Base-by-base conservation (phyloP, 2,797 vertebrate species). In the Sylvia borin region DNA sequence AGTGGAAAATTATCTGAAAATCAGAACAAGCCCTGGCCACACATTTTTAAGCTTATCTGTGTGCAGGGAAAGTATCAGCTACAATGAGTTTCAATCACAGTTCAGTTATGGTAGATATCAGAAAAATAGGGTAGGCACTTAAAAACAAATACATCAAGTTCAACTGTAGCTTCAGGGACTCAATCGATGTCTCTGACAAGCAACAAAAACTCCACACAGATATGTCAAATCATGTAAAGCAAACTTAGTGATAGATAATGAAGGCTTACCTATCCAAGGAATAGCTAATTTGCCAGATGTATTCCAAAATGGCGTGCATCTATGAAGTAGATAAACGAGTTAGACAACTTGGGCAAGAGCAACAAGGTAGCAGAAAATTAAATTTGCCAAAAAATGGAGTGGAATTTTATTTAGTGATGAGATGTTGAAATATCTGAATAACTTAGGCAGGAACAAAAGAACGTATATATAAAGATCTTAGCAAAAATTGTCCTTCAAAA, bases 171-270 rank as follows among this genome's bases (percentile, higher is more conserved):
- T 96, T 96, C 64, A 89, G 77, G 81, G 45, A 96, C 31, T 94
- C 84, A 96, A 5, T 1, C 95, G 74, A 91, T 95, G 61, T 16
- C 47, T 75, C 61, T 96, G 81, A 96, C 60, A 94, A 90, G 50
- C 24, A 95, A 95, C 92, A 96, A 84, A 67, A 66, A 88, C 50
- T 70, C 32, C 60, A 74, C 50, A 77, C 7, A 73, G 42, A 75
- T 88, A 96, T 71, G 13, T 26, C 92, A 96, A 96, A 94, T 93
- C 83, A 93, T 91, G 79, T 94, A 96, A 90, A 79, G 24, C 55
- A 50, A 66, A 73, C 11, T 68, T 32, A 72, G 25, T 29, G 36
- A n/a, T 5, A 61, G 53, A 67, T 72, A 75, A 75, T 45, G 88
- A 83, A 92, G 53, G 34, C 19, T 95, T 95, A 88, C 51, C 58